Evolutionary conservation across 2,113 vertebrate species (phyloP).

Genomic region (Hypocryptadius cinnamomeus): DNA sequence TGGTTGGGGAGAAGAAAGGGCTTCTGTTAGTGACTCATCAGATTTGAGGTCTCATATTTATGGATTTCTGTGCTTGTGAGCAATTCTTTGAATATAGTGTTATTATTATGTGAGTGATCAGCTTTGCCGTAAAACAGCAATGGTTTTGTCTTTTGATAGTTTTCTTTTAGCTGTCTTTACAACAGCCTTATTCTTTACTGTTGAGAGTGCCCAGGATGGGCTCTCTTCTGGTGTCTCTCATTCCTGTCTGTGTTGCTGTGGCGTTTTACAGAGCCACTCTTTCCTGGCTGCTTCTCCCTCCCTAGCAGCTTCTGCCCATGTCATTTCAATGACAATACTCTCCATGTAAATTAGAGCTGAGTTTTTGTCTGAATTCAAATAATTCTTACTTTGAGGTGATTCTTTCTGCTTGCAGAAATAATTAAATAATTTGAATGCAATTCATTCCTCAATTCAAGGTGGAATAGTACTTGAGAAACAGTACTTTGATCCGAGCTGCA

Average conservation of each 20-base stretch:
- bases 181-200: conserved; percentile 1
- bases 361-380: background rate
- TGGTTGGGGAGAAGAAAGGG: background rate
- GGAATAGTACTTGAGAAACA: conserved; percentile 90
- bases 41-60: background rate
- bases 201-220: background rate
- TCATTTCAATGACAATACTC: background rate
- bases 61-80: background rate
- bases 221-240: background rate
- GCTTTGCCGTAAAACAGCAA: background rate
- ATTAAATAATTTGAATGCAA: background rate
- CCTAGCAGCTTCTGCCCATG: background rate
- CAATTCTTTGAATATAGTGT: background rate
- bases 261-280: background rate
- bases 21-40: background rate
- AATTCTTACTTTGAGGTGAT: background rate
- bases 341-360: background rate
- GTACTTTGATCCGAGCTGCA: conserved; percentile 90
- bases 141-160: background rate
- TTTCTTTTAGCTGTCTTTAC: background rate
- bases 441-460: conserved; percentile 66
- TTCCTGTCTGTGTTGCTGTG: background rate
- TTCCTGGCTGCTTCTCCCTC: background rate
- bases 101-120: background rate
- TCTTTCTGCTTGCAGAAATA: background rate